Base-by-base conservation (phyloP, 2,888 invertebrate genomes). In the Chrysotoxum bicinctum region DNA sequence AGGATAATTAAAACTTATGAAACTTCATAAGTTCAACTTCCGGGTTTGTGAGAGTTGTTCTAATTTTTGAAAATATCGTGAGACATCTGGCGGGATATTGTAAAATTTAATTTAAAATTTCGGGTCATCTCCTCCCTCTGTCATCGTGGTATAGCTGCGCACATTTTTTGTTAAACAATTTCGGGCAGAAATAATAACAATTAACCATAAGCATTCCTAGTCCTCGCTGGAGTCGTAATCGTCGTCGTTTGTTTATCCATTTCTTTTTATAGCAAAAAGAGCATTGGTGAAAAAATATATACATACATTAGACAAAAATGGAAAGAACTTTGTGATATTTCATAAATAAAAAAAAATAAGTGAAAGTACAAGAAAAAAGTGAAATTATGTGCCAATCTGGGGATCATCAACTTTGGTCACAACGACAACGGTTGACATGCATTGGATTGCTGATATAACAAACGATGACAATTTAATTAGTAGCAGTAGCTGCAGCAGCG, bases 391-490 rank as follows among this genome's bases (percentile, higher is more conserved):
- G 78, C 60, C 72, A 60, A 78, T 62, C 52, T 19, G 40, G 60
- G 54, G 43, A 72, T 78, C 60, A 60, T 66, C 12, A 73, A 40
- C 50, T 73, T 40, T 73, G 66, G 54, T 58, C 32, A 50, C 56
- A 73, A 58, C 54, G 16, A 56, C 56, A 73, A 64, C 52, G 23
- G 37, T 72, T 84, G 80, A 75, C 80, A 80, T 84, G 84, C 70
- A 84, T 75, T 84, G 84, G 84, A 84, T 84, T 84, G 64, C 75
- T 75, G 80, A 84, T 76, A 84, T 80, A 80, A 75, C 79, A 32
- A 84, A 66, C 35, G 84, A 84, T 72, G 75, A 80, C 66, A 84
- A 80, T 84, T 80, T 84, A 84, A 84, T 84, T 84, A 84, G 80
- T 75, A 72, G 70, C 75, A 75, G 84, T 76, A 72, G 75, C 80